Percentiles rank a stretch among this genome's conserved stretches.
Conservation (phyloP, 1,140 invertebrate species). For the Asobara japonica region DNA sequence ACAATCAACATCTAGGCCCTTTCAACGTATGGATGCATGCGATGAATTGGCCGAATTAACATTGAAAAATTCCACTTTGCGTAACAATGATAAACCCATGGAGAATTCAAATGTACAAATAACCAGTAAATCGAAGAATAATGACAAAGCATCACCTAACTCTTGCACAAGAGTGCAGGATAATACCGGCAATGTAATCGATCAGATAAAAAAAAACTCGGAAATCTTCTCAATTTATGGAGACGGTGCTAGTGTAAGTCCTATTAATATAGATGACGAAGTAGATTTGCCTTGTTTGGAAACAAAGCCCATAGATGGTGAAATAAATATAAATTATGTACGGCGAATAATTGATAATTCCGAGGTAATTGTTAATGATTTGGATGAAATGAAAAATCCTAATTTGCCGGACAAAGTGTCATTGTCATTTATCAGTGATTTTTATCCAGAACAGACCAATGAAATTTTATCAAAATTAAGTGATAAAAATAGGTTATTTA, state of each 20-base stretch:
- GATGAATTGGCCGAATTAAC: constrained; percentile 53
- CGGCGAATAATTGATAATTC: background rate
- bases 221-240: constrained; percentile 61
- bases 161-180: no score
- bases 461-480: background rate
- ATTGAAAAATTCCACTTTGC: background rate
- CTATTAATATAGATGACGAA: constrained; percentile 52
- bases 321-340: constrained; percentile 16
- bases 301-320: constrained; percentile 54
- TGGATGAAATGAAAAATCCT: background rate
- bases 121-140: background rate
- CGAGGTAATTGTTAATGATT: background rate
- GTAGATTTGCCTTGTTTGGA: constrained; percentile 63
- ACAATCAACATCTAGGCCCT: constrained; percentile 36
- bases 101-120: background rate
- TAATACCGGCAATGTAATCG: constrained; percentile 48
- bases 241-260: constrained; percentile 45
- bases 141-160: no score
- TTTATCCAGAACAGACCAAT: constrained; percentile 27
- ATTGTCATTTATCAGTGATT: constrained; percentile 27
- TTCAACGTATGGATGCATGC: constrained; percentile 60
- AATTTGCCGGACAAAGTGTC: background rate
- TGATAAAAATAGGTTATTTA: constrained; percentile 14
- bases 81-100: background rate
- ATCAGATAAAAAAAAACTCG: constrained; percentile 67